Percentiles rank a stretch among this genome's conserved stretches.
These are phyloP conservation scores for Rostratula benghalensis DNA, from an alignment of 2,113 vertebrate species.

Conservation along the genomic window DNA sequence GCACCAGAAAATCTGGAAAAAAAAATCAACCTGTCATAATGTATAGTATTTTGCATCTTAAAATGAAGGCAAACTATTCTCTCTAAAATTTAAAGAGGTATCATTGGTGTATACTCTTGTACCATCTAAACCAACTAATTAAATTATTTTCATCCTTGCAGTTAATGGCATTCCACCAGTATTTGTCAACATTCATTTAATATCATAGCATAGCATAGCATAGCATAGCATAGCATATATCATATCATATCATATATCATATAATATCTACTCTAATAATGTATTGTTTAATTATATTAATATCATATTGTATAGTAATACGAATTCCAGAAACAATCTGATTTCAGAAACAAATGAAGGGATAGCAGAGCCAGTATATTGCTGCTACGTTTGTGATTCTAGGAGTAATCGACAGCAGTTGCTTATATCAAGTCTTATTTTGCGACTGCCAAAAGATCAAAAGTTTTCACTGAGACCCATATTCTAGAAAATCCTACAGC, in stretches of 20 bases:
- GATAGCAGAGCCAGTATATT: not conserved
- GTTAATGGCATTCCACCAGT: not conserved
- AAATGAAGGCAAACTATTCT: not conserved
- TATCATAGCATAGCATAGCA: too few species aligned
- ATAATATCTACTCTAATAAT: not conserved
- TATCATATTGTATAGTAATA: not conserved
- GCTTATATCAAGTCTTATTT: not conserved
- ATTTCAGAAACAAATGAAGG: accelerated
- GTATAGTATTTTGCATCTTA: not conserved
- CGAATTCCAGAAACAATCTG: not conserved
- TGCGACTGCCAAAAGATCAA: not conserved
- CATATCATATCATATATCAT: too few species aligned
- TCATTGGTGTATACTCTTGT: not conserved
- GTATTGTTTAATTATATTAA: not conserved
- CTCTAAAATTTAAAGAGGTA: not conserved
- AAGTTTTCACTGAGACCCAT: not conserved
- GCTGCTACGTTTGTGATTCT: not conserved
- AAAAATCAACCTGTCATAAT: not conserved
- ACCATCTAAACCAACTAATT: not conserved
- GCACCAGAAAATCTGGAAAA: not conserved
- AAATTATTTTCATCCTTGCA: not conserved
- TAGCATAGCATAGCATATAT: too few species aligned
- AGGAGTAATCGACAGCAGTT: not conserved
- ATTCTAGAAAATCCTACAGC: not conserved
- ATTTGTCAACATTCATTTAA: not conserved